phyloP scores from a whole-genome alignment of 1,140 invertebrate species.

The Nautilus pompilius region DNA sequence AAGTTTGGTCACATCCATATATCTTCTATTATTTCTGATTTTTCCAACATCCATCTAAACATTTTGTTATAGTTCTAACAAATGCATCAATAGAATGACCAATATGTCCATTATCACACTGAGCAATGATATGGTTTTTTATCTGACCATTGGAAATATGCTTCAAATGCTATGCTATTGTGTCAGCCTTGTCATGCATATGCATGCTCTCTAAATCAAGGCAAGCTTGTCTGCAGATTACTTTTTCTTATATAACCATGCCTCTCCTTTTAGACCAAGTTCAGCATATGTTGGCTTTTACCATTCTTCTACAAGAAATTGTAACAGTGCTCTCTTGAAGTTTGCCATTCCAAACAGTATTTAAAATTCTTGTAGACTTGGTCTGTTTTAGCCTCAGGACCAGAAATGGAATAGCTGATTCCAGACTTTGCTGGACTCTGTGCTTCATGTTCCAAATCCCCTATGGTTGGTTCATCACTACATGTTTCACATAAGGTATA shows the following conservation, averaged over 20 bases:
- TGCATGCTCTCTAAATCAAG: constrained; percentile 3
- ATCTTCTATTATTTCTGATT: constrained; percentile 4
- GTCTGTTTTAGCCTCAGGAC: too few species aligned
- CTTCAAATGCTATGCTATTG: constrained; percentile 3
- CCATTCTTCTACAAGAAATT: constrained; percentile 7
- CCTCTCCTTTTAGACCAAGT: constrained; percentile 3
- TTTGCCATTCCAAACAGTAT: too few species aligned
- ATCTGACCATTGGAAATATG: neutral
- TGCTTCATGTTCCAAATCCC: constrained; percentile 2
- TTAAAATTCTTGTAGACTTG: too few species aligned
- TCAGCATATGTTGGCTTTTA: neutral
- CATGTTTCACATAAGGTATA: constrained; percentile 2
- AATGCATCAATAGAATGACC: neutral
- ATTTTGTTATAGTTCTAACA: neutral
- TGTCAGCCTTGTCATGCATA: constrained; percentile 13
- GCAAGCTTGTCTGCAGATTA: neutral
- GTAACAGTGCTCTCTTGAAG: constrained; percentile 6
- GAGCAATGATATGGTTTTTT: too few species aligned
- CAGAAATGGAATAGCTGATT: constrained; percentile 1
- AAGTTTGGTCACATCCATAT: constrained; percentile 3
- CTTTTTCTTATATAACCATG: neutral
- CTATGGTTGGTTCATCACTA: constrained; percentile 6
- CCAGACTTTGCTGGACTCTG: constrained; percentile 6
- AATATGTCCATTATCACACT: too few species aligned
- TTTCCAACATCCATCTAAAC: constrained; percentile 13